These are phyloP conservation scores for Epizoanthus rinbou DNA, from an alignment of 92 coral and sea anemone species.

Conservation along the genomic window DNA sequence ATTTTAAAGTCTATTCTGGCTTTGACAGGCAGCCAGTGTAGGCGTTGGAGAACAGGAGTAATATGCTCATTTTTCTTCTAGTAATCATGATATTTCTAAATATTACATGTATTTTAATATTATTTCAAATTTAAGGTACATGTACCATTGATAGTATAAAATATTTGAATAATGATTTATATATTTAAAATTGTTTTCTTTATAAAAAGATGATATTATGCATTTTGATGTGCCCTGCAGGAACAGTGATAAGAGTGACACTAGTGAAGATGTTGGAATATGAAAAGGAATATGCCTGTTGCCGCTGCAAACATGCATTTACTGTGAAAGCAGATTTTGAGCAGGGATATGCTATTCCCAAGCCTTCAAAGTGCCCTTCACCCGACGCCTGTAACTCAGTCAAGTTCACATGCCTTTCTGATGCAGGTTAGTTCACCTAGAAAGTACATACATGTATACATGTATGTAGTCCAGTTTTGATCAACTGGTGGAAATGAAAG, in stretches of 20 bases:
- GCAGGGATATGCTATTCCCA: constrained; percentile 87
- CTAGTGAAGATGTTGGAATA: constrained; percentile 87
- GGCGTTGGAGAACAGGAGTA: too few species aligned
- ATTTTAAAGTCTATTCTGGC: too few species aligned
- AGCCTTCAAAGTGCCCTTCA: constrained; percentile 86
- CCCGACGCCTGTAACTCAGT: constrained; percentile 80
- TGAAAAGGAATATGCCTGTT: constrained; percentile 88
- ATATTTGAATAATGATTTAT: too few species aligned
- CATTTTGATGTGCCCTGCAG: constrained; percentile 23
- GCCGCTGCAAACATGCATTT: constrained; percentile 87
- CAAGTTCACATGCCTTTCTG: constrained; percentile 81
- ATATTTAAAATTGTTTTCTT: not conserved
- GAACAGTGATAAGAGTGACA: constrained; percentile 90
- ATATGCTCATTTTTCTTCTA: too few species aligned
- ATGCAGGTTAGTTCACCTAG: constrained; percentile 66
- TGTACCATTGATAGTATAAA: too few species aligned
- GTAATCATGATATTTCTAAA: too few species aligned
- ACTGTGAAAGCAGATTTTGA: constrained; percentile 89
- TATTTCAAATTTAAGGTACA: too few species aligned
- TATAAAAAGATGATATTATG: not conserved
- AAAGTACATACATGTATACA: too few species aligned
- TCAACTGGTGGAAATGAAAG: not conserved
- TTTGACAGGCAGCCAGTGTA: too few species aligned
- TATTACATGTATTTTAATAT: too few species aligned
- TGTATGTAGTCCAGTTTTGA: not conserved